These are phyloP conservation scores for Salvelinus alpinus DNA, from an alignment of 2,113 vertebrate species.

Conservation along the genomic window DNA sequence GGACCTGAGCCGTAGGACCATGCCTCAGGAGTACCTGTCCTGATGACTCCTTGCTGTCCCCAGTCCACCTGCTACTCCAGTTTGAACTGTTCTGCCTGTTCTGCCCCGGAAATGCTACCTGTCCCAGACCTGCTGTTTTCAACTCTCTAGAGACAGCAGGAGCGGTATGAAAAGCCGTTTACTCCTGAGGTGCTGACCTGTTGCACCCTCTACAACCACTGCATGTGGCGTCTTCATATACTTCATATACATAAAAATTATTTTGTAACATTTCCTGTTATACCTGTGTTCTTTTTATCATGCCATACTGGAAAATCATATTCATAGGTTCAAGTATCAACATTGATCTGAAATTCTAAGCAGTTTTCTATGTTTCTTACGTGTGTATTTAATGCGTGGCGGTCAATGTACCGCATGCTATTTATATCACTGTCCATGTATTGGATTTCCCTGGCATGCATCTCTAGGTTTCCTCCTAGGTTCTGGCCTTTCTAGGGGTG, in stretches of 20 bases:
- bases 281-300: background rate
- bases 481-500: too few relatives aligned
- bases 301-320: background rate
- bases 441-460: slow-evolving; percentile 59
- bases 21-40: too few relatives aligned
- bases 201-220: too few relatives aligned
- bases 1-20: too few relatives aligned
- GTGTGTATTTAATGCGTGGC: slow-evolving; percentile 24
- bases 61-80: too few relatives aligned
- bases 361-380: slow-evolving; percentile 5
- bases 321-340: background rate
- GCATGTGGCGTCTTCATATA: background rate
- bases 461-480: background rate
- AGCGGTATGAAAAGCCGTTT: too few relatives aligned
- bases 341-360: background rate
- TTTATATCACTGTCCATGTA: slow-evolving; percentile 48
- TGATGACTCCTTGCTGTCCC: too few relatives aligned
- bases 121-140: too few relatives aligned
- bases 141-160: too few relatives aligned
- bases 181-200: too few relatives aligned
- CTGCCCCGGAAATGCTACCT: too few relatives aligned
- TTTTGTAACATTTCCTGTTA: background rate
- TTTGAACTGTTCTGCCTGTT: too few relatives aligned
- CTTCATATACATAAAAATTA: background rate
- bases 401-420: slow-evolving; percentile 52